Conservation (phyloP, 2,113 vertebrate genomes). For the Calyptommatus sinebrachiatus region DNA sequence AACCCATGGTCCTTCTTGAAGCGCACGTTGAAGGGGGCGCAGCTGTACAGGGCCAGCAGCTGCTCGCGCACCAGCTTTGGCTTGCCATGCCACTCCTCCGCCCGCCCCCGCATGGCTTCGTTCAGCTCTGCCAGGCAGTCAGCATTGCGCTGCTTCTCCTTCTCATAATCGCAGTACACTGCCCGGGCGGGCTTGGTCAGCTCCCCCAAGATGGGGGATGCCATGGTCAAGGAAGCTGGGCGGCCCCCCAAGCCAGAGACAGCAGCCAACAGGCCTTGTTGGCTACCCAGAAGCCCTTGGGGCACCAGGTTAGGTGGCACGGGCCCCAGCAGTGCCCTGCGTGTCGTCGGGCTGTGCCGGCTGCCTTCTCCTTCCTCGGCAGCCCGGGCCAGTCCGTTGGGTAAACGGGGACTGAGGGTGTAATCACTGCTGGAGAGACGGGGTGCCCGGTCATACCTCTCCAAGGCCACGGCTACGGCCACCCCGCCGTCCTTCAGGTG, state of each 20-base stretch:
- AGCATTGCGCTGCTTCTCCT: slow-evolving; percentile 70
- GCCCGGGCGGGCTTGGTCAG: slow-evolving; percentile 66
- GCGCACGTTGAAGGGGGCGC: slow-evolving; percentile 84
- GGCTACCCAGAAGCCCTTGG: slow-evolving; percentile 74
- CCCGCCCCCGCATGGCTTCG: slow-evolving; percentile 77
- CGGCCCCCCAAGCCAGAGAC: slow-evolving; percentile 76
- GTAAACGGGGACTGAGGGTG: slow-evolving; percentile 65
- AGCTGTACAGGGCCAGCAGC: slow-evolving; percentile 76
- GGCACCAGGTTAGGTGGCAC: slow-evolving; percentile 79
- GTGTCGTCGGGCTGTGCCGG: slow-evolving; percentile 79
- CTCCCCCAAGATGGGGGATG: slow-evolving; percentile 73
- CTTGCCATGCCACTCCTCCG: slow-evolving; percentile 84
- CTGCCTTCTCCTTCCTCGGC: slow-evolving; percentile 74
- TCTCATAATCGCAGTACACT: slow-evolving; percentile 79
- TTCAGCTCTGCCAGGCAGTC: slow-evolving; percentile 77
- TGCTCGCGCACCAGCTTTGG: slow-evolving; percentile 83
- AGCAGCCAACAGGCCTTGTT: slow-evolving; percentile 72
- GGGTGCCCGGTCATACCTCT: slow-evolving; percentile 33
- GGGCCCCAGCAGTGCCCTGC: slow-evolving; percentile 78
- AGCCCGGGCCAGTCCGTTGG: slow-evolving; percentile 79
- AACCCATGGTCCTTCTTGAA: slow-evolving; percentile 88
- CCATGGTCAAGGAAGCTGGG: slow-evolving; percentile 63
- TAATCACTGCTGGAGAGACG: slow-evolving; percentile 72
- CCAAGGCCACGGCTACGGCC: slow-evolving; percentile 59
- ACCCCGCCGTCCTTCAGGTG: slow-evolving; percentile 52